Evolutionary conservation across 2,113 vertebrate species (phyloP), one percentile per base, ranked within the genome.

Genomic region (Chaetura pelagica): DNA sequence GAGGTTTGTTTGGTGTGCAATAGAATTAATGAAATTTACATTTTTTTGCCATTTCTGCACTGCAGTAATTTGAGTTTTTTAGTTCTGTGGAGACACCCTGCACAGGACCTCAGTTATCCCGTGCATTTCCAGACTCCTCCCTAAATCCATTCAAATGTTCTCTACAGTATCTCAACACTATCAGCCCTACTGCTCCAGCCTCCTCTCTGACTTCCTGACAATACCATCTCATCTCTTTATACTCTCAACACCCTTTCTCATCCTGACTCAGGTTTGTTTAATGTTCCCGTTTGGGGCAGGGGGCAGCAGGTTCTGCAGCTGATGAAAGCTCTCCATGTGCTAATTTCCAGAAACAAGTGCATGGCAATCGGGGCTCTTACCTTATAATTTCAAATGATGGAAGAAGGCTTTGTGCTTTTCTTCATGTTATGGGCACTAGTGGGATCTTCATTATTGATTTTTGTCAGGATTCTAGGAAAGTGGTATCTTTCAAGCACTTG

Each of bases 271-370:
- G 21, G 32, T 71, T 49, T 79, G 35, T 71, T 84, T 55, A 71
- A 22, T 51, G 29, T 61, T 91, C 73, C 68, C n/a, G 44, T 62
- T 51, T 34, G 9, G 71, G 52, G 26, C 57, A 87, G 84, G 85
- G 85, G 66, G 71, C 88, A 90, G 34, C 61, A 3, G 55, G 66
- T 84, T 82, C 66, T 87, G 64, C 68, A 69, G 73, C 77, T 89
- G 46, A 64, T 10, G 3, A 16, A 81, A 74, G 69, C 40, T 84
- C 30, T 48, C 57, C 18, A 3, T n/a, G 61, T 75, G 79, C 69
- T 80, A 10, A 72, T 91, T 95, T 87, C 38, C 85, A 82, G 78
- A 93, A 95, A 72, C 76, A 92, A 63, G 27, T 49, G 32, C 20
- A 12, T 68, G 58, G 26, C 57, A 88, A 38, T 59, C 20, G 20